A percentile compares a stretch with the other conserved stretches of the same genome.
Conservation (phyloP, 1,140 invertebrate genomes). For the Aphelinus atriplicis region DNA sequence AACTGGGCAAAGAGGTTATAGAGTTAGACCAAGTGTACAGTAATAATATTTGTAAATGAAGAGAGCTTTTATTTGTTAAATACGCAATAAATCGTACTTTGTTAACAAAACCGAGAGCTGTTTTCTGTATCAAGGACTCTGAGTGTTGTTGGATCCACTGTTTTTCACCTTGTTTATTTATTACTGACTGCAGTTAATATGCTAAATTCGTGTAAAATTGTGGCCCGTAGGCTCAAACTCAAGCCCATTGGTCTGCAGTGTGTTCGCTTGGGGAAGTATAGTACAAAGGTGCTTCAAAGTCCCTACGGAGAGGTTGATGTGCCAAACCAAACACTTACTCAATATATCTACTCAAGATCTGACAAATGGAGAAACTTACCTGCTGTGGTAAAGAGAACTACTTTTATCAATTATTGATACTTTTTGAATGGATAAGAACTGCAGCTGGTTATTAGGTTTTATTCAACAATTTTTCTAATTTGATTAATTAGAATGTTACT, state of each 20-base stretch:
- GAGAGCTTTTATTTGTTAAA: slow-evolving; percentile 6
- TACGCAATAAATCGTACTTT: slow-evolving; percentile 15
- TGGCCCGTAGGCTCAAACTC: slow-evolving; percentile 23
- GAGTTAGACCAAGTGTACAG: slow-evolving; percentile 5
- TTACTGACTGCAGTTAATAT: background rate
- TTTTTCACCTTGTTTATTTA: background rate
- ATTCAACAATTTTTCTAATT: too few species aligned
- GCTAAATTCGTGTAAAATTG: slow-evolving; percentile 32
- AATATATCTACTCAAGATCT: slow-evolving; percentile 44
- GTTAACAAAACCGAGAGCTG: background rate
- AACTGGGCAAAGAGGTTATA: background rate
- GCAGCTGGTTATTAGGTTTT: too few species aligned
- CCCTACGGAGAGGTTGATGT: slow-evolving; percentile 66
- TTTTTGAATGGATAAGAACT: background rate
- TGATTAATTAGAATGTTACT: too few species aligned
- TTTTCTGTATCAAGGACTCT: background rate
- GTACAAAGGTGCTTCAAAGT: slow-evolving; percentile 41
- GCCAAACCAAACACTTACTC: slow-evolving; percentile 63
- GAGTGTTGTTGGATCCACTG: slow-evolving; percentile 13
- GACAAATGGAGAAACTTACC: slow-evolving; percentile 41
- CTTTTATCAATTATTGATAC: background rate
- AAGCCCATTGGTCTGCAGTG: slow-evolving; percentile 7
- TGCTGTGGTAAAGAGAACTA: slow-evolving; percentile 42
- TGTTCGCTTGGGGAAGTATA: slow-evolving; percentile 35
- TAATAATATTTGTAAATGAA: slow-evolving; percentile 10